Percentiles rank a stretch among this genome's conserved stretches.
These are phyloP conservation scores for Anguilla marmorata DNA, from an alignment of 2,797 vertebrate species.

Conservation along the genomic window DNA sequence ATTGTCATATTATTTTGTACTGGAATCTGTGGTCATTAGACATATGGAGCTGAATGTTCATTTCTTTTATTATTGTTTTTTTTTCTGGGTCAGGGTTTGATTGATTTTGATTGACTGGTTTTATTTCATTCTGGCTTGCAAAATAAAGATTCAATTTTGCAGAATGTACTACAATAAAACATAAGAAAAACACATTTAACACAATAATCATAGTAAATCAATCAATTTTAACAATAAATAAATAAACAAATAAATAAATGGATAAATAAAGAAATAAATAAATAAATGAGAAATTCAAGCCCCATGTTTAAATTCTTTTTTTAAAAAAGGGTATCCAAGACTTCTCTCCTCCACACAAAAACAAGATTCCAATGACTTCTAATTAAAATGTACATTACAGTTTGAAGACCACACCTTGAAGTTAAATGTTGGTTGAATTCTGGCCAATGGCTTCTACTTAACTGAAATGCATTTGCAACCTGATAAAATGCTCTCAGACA, in stretches of 20 bases:
- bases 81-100: background rate
- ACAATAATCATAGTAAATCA: too few relatives aligned
- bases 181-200: too few relatives aligned
- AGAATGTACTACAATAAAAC: too few relatives aligned
- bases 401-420: background rate
- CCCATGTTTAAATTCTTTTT: background rate
- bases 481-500: background rate
- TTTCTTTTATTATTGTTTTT: background rate
- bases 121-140: too few relatives aligned
- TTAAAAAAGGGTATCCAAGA: background rate
- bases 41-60: background rate
- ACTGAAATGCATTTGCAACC: background rate
- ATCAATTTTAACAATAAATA: too few relatives aligned
- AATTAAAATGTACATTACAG: background rate
- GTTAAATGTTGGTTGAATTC: background rate
- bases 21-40: background rate
- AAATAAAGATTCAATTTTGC: too few relatives aligned
- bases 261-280: too few relatives aligned
- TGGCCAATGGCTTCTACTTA: background rate
- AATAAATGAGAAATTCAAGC: background rate
- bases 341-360: too few relatives aligned
- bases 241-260: too few relatives aligned
- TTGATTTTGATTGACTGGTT: too few relatives aligned
- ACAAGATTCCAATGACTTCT: background rate
- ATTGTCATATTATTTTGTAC: too few relatives aligned